Evolutionary conservation across 2,113 vertebrate genomes (phyloP).

Genomic region (Centropus unirufus): DNA sequence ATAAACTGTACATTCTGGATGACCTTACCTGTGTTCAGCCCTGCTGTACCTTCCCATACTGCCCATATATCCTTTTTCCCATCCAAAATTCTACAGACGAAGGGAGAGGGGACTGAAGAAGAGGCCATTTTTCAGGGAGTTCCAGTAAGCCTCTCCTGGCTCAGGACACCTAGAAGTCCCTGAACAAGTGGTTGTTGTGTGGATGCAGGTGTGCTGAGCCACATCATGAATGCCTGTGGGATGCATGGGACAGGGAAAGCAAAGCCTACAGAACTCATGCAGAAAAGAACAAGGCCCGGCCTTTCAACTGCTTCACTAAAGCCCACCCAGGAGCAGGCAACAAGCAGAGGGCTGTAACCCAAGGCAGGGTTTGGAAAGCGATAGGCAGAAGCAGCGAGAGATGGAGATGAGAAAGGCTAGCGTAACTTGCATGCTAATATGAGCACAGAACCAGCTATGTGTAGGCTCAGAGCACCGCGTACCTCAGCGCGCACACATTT

Average conservation of each 20-base stretch:
- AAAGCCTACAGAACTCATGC: not conserved
- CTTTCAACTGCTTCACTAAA: not conserved
- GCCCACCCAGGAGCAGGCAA: not conserved
- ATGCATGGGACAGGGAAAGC: not conserved
- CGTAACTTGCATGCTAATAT: slow-evolving; percentile 28
- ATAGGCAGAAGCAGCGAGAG: not conserved
- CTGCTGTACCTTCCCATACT: not conserved
- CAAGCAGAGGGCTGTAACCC: not conserved
- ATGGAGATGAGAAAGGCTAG: slow-evolving; percentile 10
- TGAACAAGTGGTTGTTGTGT: not conserved
- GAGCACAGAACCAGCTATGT: slow-evolving; percentile 12
- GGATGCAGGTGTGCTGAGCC: not conserved
- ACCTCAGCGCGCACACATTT: not conserved
- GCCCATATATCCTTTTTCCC: not conserved
- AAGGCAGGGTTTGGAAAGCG: not conserved
- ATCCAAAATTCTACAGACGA: not conserved
- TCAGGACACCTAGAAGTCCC: not conserved
- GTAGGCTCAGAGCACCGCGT: not conserved
- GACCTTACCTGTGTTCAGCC: not conserved
- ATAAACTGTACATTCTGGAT: not conserved
- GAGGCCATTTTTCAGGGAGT: not conserved
- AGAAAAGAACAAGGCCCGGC: not conserved
- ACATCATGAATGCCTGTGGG: not conserved
- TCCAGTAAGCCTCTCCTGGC: not conserved
- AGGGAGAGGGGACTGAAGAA: not conserved